These are phyloP conservation scores for Nomada lathburiana DNA, from an alignment of 2,888 invertebrate species.

Conservation along the genomic window DNA sequence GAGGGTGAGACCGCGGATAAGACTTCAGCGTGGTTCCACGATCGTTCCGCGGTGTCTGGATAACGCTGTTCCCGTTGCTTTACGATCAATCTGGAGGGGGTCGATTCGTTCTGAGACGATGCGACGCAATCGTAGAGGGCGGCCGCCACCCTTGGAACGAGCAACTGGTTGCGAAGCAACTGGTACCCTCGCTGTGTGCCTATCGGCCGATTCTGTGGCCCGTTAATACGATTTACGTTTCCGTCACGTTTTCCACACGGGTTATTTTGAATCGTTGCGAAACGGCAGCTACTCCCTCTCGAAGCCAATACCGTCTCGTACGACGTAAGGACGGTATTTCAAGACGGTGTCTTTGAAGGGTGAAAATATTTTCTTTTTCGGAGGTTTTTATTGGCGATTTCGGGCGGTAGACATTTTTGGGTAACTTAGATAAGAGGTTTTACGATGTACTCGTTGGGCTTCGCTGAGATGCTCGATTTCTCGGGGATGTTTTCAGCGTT, in stretches of 20 bases:
- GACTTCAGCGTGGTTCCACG: conserved; percentile 45
- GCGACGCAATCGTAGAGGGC: conserved; percentile 7
- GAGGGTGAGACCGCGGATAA: conserved; percentile 64
- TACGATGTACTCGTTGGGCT: no score
- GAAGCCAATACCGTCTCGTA: background rate
- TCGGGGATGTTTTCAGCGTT: no score
- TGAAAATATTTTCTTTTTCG: no score
- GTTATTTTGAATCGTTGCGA: background rate
- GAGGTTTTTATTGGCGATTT: no score
- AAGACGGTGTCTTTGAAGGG: no score
- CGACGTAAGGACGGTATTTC: background rate
- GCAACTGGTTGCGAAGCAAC: conserved; percentile 81
- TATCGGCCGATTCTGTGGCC: conserved; percentile 29
- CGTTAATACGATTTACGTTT: conserved; percentile 34
- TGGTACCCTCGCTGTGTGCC: conserved; percentile 64
- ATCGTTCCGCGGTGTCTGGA: conserved; percentile 39
- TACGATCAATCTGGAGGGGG: background rate
- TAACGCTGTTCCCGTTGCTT: conserved; percentile 13
- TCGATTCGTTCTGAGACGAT: conserved; percentile 14
- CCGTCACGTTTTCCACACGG: background rate
- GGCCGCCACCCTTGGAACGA: conserved; percentile 44
- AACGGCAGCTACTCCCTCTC: background rate
- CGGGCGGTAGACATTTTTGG: no score
- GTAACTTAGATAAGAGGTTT: no score
- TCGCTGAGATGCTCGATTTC: no score